Base-by-base conservation (phyloP, 2,797 vertebrate species). In the Sebastes kiyomatsui region DNA sequence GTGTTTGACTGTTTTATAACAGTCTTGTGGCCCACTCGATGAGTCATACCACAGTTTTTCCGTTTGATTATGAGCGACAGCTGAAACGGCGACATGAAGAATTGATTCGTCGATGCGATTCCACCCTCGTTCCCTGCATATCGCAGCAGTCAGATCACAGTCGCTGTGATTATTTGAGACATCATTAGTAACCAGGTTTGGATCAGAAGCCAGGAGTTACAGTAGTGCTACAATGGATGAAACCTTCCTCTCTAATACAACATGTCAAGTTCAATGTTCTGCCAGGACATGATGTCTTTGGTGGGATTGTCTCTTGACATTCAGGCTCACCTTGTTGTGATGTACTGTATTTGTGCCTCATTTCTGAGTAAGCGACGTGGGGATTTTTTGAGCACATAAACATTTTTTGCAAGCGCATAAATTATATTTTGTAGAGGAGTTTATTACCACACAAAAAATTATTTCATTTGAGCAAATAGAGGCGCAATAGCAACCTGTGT, bases 31-130 rank as follows among this genome's bases (percentile, higher is more conserved):
- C 55, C 52, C 64, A 33, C 38, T 25, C 23, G 3, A 27, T 88
- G 80, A 88, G 56, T 88, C 79, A 81, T 14, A 38, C 38, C 70
- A 61, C 49, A 20, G 18, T 33, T 72, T 65, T 27, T 25, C 62
- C 35, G 20, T 70, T 35, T 28, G 30, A 86, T 74, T 25, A 58
- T 28, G 49, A 79, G 33, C 8, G 58, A 76, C 67, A 68, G 62
- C 72, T 62, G 64, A 84, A 69, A 75, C 22, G 1, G 67, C 6
- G 65, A 75, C 38, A 1, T 12, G 32, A 54, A 69, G 33, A 85
- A 78, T 67, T 56, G 65, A 84, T 86, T 77, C 46, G 33, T 35
- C 20, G 9, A 23, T 23, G 14, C 18, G 28, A 16, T 33, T 69
- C 16, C 38, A 52, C 25, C n/a, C 56, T 55, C 0, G 6, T 75